Base-by-base conservation (phyloP, 2,888 invertebrate genomes). In the Synergus itoensis region DNA sequence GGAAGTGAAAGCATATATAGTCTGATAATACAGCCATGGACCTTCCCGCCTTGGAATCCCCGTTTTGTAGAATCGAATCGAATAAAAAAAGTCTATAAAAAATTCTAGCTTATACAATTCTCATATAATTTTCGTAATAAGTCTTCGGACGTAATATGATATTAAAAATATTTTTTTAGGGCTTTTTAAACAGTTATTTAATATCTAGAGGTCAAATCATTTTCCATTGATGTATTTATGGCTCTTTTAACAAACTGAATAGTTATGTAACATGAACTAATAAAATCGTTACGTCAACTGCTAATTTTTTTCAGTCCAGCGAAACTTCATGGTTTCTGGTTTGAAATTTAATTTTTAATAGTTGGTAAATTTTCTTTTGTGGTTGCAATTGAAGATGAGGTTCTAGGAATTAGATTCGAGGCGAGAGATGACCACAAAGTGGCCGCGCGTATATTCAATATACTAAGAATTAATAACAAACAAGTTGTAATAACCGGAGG, bases 1-100 rank as follows among this genome's bases (percentile, higher is more conserved):
- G 87, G 87, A 90, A 89, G 90, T 90, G 90, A 90, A 89, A 90
- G 90, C 88, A 89, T 28, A 28, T 28, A 28, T 86, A 81, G 77
- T 87, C 84, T 85, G 87, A 89, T 88, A 89, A 89, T 88, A 87
- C 87, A 86, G 82, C 86, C 88, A 84, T 86, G 88, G 88, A 84
- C 84, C 81, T 43, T 83, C 76, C 84, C 83, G 81, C 85, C 80
- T 84, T 53, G 28, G 28, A 73, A 73, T n/a, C 84, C 79, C 63
- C 80, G n/a, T 80, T 81, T 81, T 79, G 77, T 76, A 81, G 77
- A 36, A 7, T 80, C 76, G 57, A 40, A 76, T 79, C 76, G 77
- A 14, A 73, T 77, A 60, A 57, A 76, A 63, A 62, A 36, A 45
- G 43, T 3, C 7, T 41, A 21, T 69, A 45, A 28, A 73, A 73